phyloP scores from a whole-genome alignment of 2,888 invertebrate genomes.

The Beris chalybata region DNA sequence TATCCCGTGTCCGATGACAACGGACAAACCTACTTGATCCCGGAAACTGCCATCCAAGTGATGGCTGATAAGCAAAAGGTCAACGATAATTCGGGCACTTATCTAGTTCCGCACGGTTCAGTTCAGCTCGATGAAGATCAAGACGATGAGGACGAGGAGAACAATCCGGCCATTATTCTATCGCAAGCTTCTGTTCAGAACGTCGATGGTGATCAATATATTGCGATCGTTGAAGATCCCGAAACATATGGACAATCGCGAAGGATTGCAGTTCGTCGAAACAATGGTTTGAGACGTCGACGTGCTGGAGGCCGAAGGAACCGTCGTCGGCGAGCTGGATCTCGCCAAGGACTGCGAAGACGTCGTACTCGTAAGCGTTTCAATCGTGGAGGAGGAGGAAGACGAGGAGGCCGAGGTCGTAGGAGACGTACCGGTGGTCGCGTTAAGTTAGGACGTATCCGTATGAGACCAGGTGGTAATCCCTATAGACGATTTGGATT shows the following conservation, averaged over 20 bases:
- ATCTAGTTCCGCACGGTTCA: constrained; percentile 14
- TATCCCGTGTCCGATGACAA: constrained; percentile 18
- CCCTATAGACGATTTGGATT: background rate
- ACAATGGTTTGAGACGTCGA: background rate
- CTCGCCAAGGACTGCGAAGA: constrained; percentile 8
- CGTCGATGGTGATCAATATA: constrained; percentile 7
- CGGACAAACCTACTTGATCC: constrained; percentile 22
- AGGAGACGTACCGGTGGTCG: background rate
- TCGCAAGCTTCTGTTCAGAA: constrained; percentile 4
- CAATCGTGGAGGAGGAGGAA: constrained; percentile 9
- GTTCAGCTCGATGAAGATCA: constrained; percentile 10
- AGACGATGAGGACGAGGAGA: constrained; percentile 17
- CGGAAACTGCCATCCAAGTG: constrained; percentile 12
- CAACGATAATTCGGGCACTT: constrained; percentile 12
- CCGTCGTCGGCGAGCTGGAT: constrained; percentile 14
- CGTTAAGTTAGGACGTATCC: background rate
- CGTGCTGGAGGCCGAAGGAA: constrained; percentile 16
- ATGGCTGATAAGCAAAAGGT: constrained; percentile 15
- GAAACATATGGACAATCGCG: constrained; percentile 13
- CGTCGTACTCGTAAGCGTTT: constrained; percentile 19
- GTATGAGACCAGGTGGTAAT: constrained; percentile 8
- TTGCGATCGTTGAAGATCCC: constrained; percentile 13
- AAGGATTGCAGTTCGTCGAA: constrained; percentile 2
- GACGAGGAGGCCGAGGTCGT: constrained; percentile 4
- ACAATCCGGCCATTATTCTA: constrained; percentile 10